phyloP scores from a whole-genome alignment of 2,113 vertebrate genomes.

The Cebus imitator region DNA sequence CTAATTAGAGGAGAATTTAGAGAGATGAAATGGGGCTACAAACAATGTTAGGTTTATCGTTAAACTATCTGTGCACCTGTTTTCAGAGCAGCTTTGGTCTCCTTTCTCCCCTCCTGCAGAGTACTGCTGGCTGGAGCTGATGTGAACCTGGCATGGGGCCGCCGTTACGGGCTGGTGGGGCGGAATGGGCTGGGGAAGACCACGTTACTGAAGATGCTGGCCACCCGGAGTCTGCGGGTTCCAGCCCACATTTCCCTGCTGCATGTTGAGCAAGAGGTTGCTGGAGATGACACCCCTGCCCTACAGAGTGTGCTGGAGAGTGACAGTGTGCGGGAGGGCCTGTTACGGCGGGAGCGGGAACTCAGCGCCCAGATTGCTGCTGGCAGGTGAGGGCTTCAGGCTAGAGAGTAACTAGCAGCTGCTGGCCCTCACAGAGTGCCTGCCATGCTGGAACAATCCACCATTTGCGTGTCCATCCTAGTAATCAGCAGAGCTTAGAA shows the following conservation, averaged over 20 bases:
- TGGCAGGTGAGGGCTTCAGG: conserved; percentile 87
- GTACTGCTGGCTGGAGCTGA: conserved; percentile 94
- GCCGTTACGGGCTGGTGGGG: conserved; percentile 95
- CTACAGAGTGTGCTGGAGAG: conserved; percentile 97
- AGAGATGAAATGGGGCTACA: neutral
- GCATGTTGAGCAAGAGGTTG: conserved; percentile 98
- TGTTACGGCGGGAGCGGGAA: conserved; percentile 88
- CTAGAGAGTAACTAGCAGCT: neutral
- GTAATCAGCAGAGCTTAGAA: neutral
- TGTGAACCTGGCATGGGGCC: conserved; percentile 90
- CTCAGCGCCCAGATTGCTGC: conserved; percentile 90
- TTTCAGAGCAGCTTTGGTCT: neutral
- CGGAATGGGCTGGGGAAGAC: conserved; percentile 98
- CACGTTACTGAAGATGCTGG: conserved; percentile 96
- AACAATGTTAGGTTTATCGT: neutral
- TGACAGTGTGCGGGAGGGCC: conserved; percentile 89
- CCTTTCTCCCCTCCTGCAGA: conserved; percentile 76
- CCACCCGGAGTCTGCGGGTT: conserved; percentile 92
- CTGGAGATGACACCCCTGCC: conserved; percentile 91
- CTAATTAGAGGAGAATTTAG: neutral
- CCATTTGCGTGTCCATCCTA: neutral
- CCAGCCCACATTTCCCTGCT: conserved; percentile 96
- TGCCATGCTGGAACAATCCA: neutral
- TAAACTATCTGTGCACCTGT: neutral
- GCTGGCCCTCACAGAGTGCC: neutral